Base-by-base conservation (phyloP, 2,797 vertebrate species). In the Huso huso region DNA sequence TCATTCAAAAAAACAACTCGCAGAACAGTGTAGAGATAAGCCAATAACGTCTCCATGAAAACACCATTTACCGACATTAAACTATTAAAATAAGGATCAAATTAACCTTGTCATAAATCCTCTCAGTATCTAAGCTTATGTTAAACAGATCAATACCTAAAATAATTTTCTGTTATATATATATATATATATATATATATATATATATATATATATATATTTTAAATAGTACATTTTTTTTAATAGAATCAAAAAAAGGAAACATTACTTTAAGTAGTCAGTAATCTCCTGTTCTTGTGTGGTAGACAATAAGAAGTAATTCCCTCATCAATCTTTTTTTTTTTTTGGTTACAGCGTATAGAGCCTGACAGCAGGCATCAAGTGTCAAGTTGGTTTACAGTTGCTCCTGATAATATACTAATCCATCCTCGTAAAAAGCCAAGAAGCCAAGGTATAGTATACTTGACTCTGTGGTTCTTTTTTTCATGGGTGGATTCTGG, bases 281-380 rank as follows among this genome's bases (percentile, higher is more conserved):
- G 83, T 83, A 82, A 83, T 86, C 85, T 83, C 83, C 79, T 78
- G 66, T 83, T 79, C 71, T 77, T 73, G 75, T 80, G 78, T 82
- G 81, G 81, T 72, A 87, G 76, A 85, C 85, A 88, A 85, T 82
- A 83, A 82, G 82, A 85, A 87, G 72, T 86, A 86, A 88, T 77
- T 69, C 62, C 74, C 67, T 78, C 83, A 87, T 88, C 84, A 83
- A 83, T 86, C 83, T 82, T 68, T 51, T 71, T 64, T 72, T 77
- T 77, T 75, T 82, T 82, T 81, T 78, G 84, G 73, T 69, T 11
- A 65, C 10, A 57, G 53, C 0, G 53, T n/a, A 73, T 10, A 67
- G 77, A 77, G 74, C 78, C 78, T 71, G 73, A 78, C 77, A 80
- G 76, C 73, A 79, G 79, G 79, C 77, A 76, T 78, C 75, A 79